Evolutionary conservation across 2,113 vertebrate species (phyloP), one percentile per base, ranked within the genome.

Genomic region (Leptobrachium leishanense): DNA sequence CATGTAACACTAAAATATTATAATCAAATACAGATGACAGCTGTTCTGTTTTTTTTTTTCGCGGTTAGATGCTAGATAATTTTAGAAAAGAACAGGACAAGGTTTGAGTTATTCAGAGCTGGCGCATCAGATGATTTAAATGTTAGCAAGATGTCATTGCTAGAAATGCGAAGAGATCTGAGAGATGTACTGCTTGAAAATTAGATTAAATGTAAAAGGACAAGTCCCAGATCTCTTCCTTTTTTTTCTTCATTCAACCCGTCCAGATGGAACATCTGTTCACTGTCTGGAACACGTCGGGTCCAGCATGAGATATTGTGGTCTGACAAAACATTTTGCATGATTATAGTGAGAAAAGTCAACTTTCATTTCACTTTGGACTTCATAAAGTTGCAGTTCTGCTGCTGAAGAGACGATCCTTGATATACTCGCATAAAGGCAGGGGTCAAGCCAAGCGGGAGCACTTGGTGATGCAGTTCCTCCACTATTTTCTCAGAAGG

Each of bases 71-170:
- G 11, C 70, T 74, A 43, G 63, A 67, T 80, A 80, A 80, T 80
- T 73, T 80, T 80, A 80, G 77, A 80, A 80, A 63, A 80, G 77
- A 80, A 73, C 77, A 80, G 77, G 77, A 67, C 70, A 73, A 80
- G 63, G 77, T 74, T 80, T 55, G 77, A 80, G 77, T 80, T 80
- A 80, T 80, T 80, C 74, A 68, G 70, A 80, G 77, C 46, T 20
- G 5, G 63, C n/a, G 71, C 55, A 73, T 73, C 77, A 73, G 73
- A 65, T 81, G 72, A 74, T 81, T 44, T 10, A 67, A 80, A 73
- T 50, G 50, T 74, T 80, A 74, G 71, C 71, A 68, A 80, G 46
- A 73, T 74, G 77, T 81, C 78, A 80, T 62, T 46, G 77, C 50
- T 66, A 15, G 59, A 62, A 59, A 81, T 74, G 42, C 71, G 68